Base-by-base conservation (phyloP, 1,140 invertebrate species). In the Cherax destructor region DNA sequence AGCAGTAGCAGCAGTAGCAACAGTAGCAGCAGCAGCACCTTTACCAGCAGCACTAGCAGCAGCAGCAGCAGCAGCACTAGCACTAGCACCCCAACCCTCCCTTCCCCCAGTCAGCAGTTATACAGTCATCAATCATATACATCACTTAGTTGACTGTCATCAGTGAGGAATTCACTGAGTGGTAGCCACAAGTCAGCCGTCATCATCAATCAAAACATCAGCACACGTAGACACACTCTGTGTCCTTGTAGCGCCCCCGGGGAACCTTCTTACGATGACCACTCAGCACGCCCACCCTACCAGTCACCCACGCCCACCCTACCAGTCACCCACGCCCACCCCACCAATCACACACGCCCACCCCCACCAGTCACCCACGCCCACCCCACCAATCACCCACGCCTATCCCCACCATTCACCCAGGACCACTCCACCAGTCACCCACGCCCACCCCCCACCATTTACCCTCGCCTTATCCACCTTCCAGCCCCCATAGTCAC, bases 201-300 rank as follows among this genome's bases (percentile, higher is more conserved):
- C 69, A 74, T 74, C 69, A 74, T 74, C 69, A 74, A 74, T 74
- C 69, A 74, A 30, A 24, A n/a, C 16, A 74, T 74, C 69, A 74
- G 6, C 69, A 30, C n/a, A 9, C n/a, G 9, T 6, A 74, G n/a
- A 74, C 69, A 30, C n/a, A n/a, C 30, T 30, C 7, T 74, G 3
- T 11, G 69, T 74, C 24, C 6, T 6, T 3, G 4, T 30, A 30
- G 1, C 61, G 61, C 61, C 61, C 18, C 16, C 13, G 61, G 61
- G 18, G 1, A 16, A 59, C 52, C 52, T 56, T 6, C 52, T 13
- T 56, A 56, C 52, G 1, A 6, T 13, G 9, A 5, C 52, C 13
- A 56, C 52, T 13, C 52, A 56, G 0, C 52, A 56, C 6, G 9
- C 52, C 52, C 13, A 5, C 13, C 13, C 52, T 0, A 56, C 52